Evolutionary conservation across 1,140 invertebrate species (phyloP), one percentile per base, ranked within the genome.

Genomic region (Cepaea nemoralis): DNA sequence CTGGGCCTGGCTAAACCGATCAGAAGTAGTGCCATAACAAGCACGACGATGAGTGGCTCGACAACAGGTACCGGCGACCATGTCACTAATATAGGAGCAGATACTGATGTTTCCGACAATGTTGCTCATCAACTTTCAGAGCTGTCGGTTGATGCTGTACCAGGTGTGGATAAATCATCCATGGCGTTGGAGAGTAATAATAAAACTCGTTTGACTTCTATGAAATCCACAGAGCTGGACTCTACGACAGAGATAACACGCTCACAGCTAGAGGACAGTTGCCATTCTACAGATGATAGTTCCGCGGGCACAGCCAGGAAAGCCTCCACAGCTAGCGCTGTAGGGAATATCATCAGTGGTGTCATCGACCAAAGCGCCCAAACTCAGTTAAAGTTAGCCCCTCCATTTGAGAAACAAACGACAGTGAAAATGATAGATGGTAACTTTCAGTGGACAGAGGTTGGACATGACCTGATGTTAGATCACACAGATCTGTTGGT

Each of bases 401-500:
- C 89, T 12, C 90, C 88, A 48, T 86, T 90, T 10, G 92, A 93
- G 84, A 94, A 95, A 93, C 93, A 91, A n/a, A 91, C 86, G n/a
- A 90, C 92, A 77, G 89, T 94, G 0, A 95, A 95, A 90, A 90
- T 95, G 22, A 92, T 95, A 85, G 94, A 95, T 88, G 94, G 95
- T 85, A 85, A 85, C 24, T 87, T 91, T 10, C 89, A 90, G 12
- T 92, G 92, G 90, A 88, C 87, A 83, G 94, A 95, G 83, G 92
- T 88, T 87, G 88, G 93, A 48, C 89, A 94, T 83, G 96, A 97
- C 70, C 89, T 90, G 84, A 92, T 97, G 27, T 92, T 94, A 85
- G 96, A 97, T 84, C 95, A 95, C 86, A 94, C 93, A 80, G 96
- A 97, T 87, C 97, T 96, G 92, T 96, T 97, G 91, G 92, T 96